These are phyloP conservation scores for Tetropium fuscum DNA, from an alignment of 2,888 invertebrate genomes.

Conservation along the genomic window DNA sequence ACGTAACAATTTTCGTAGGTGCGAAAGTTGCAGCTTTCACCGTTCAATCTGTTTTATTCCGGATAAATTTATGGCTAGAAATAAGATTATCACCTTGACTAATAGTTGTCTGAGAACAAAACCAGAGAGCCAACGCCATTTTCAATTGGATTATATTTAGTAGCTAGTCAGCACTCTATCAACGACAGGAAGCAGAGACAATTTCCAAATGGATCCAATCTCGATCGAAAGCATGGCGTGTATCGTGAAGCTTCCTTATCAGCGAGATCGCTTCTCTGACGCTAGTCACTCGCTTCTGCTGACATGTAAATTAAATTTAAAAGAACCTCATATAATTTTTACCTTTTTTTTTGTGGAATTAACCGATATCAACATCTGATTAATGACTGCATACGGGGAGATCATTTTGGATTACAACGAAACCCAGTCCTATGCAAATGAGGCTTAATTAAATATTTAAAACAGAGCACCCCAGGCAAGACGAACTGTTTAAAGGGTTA, in stretches of 20 bases:
- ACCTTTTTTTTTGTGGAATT: slow-evolving; percentile 27
- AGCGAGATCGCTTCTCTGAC: slow-evolving; percentile 46
- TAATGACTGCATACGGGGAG: slow-evolving; percentile 35
- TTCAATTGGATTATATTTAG: slow-evolving; percentile 48
- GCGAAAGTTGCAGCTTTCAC: no score
- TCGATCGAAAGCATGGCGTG: slow-evolving; percentile 42
- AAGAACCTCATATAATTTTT: slow-evolving; percentile 32
- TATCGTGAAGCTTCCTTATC: slow-evolving; percentile 42
- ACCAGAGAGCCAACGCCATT: slow-evolving; percentile 36
- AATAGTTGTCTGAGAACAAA: slow-evolving; percentile 16
- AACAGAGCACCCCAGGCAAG: slow-evolving; percentile 36
- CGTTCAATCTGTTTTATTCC: slow-evolving; percentile 4
- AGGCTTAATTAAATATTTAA: slow-evolving; percentile 51
- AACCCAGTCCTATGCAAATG: slow-evolving; percentile 46
- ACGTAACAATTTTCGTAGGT: no score
- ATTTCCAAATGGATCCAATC: slow-evolving; percentile 54
- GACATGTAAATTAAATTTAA: slow-evolving; percentile 29
- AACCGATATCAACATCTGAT: slow-evolving; percentile 34
- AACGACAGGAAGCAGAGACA: slow-evolving; percentile 54
- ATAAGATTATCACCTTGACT: slow-evolving; percentile 12
- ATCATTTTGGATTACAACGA: slow-evolving; percentile 39
- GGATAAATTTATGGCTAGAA: slow-evolving; percentile 11
- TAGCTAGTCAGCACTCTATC: slow-evolving; percentile 50
- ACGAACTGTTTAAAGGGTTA: slow-evolving; percentile 23
- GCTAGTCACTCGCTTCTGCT: slow-evolving; percentile 31